Base-by-base conservation (phyloP, 2,888 invertebrate species). In the Rotaria magnacalcarata region DNA sequence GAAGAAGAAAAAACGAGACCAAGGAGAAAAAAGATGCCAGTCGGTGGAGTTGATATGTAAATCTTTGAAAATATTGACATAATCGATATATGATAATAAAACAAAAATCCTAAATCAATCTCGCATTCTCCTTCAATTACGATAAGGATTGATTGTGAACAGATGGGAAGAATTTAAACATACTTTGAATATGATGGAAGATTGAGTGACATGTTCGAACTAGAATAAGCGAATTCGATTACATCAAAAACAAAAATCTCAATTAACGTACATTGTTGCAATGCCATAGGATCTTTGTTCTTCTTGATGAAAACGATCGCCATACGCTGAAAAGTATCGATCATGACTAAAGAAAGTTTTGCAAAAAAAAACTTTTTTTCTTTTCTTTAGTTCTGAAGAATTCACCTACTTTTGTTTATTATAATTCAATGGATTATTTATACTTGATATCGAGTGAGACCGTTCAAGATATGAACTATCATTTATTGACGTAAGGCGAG, bases 41-140 rank as follows among this genome's bases (percentile, higher is more conserved):
- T 67, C 19, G 67, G 41, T 14, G 34, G 41, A 16, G 67, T 19
- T 27, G 60, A 67, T 67, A 67, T 34, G 67, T 67, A 67, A 41
- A 67, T 67, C 67, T 67, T 67, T 67, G 34, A 67, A 67, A 67
- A 67, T 67, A 67, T 67, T 67, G 67, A 67, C 67, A 67, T 67
- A 67, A 67, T 67, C 67, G 67, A 67, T 67, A 67, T 67, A 34
- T 67, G 67, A 67, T 67, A 67, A 67, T 34, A 67, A 67, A 67
- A 54, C 4, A 54, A 54, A 54, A 67, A 34, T 67, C 34, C 34
- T 27, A 67, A 67, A 67, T 67, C 67, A 67, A 67, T 67, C 67
- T 67, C 67, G 34, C 67, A 67, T 67, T 67, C 67, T 67, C 67
- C 67, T 67, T 67, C 67, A 41, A 67, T 67, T 67, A 67, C 34